phyloP scores from a whole-genome alignment of 2,888 invertebrate species.

The Lutraria lutraria region DNA sequence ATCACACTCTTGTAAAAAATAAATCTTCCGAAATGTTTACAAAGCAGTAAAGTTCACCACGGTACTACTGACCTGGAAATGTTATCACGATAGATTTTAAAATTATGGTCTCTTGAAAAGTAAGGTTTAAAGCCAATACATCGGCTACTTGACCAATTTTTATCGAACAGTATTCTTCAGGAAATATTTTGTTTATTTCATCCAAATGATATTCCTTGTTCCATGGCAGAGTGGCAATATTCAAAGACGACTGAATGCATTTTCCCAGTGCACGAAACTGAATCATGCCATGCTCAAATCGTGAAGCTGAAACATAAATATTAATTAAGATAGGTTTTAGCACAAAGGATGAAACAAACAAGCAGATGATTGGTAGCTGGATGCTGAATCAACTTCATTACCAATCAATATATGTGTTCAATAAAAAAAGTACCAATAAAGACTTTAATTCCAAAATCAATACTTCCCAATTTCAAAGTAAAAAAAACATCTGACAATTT shows the following conservation, averaged over 20 bases:
- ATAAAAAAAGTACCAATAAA: no score
- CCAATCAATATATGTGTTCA: background rate
- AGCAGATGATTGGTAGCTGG: background rate
- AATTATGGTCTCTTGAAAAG: conserved; percentile 22
- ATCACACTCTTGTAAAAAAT: no score
- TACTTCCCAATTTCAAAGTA: no score
- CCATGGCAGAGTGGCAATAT: conserved; percentile 53
- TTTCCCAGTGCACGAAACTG: conserved; percentile 71
- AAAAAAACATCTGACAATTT: no score
- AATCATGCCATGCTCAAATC: conserved; percentile 75
- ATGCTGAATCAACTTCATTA: background rate
- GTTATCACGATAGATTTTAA: conserved; percentile 28
- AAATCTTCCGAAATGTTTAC: background rate
- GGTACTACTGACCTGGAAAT: conserved; percentile 39
- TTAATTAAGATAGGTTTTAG: background rate
- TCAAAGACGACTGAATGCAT: conserved; percentile 32
- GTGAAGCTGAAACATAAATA: conserved; percentile 39
- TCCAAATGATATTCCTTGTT: conserved; percentile 63
- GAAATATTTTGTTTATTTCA: conserved; percentile 55
- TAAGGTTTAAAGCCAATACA: background rate
- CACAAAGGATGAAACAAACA: background rate
- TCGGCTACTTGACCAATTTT: background rate
- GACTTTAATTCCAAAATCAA: no score
- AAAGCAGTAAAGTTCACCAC: background rate
- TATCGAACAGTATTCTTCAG: conserved; percentile 19